Evolutionary conservation across 1,140 invertebrate species (phyloP).

Genomic region (Coptotermes formosanus): DNA sequence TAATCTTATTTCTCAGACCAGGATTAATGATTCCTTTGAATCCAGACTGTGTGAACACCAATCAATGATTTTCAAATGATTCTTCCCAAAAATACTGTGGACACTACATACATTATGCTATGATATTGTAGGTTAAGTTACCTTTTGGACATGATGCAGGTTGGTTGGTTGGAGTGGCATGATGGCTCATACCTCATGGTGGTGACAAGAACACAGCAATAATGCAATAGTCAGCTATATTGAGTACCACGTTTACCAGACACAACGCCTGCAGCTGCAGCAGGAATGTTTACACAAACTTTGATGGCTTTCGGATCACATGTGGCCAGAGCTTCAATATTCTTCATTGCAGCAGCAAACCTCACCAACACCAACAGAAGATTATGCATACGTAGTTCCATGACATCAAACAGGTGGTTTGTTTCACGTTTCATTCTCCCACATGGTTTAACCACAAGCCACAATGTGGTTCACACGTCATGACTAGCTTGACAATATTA

Average conservation of each 20-base stretch:
- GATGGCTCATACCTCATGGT: neutral
- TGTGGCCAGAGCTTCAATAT: neutral
- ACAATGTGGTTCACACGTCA: constrained; percentile 9
- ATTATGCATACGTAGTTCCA: constrained; percentile 19
- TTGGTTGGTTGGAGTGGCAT: neutral
- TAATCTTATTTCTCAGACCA: neutral
- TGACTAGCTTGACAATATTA: neutral
- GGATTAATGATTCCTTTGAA: constrained; percentile 4
- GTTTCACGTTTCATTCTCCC: neutral
- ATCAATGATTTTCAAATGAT: neutral
- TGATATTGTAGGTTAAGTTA: neutral
- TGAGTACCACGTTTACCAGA: no score
- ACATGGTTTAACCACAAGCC: neutral
- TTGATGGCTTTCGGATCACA: neutral
- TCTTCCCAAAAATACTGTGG: constrained; percentile 5
- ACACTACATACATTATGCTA: neutral
- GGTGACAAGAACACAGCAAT: neutral
- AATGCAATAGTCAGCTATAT: neutral
- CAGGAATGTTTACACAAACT: neutral
- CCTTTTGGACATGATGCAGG: constrained; percentile 10
- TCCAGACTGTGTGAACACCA: constrained; percentile 22
- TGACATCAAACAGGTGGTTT: constrained; percentile 18
- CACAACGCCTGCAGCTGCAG: neutral
- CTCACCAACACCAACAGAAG: neutral
- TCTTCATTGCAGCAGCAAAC: neutral